Base-by-base conservation (phyloP, 2,797 vertebrate genomes). In the Babyrousa celebensis region DNA sequence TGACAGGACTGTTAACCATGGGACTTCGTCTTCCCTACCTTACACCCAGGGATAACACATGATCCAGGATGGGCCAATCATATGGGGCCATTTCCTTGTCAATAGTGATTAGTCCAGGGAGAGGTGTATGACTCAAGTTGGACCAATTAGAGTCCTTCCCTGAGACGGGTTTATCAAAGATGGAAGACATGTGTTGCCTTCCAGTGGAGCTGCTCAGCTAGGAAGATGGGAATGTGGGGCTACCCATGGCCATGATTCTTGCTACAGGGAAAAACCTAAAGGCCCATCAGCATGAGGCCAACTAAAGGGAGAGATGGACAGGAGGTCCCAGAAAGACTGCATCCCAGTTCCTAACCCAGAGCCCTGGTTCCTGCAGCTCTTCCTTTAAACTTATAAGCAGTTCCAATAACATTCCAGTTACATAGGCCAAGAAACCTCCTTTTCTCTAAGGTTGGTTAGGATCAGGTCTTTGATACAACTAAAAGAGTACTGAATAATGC, bases 361-460 rank as follows among this genome's bases (percentile, higher is more conserved):
- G 29, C 36, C 78, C 54, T 4, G 25, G 58, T 27, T 74, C 25
- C 67, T 23, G 23, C 18, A 68, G 40, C 12, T 74, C n/a, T 87
- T 70, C 68, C 68, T 85, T 87, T 56, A 96, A 75, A 62, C 16
- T 52, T 62, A 36, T 1, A 25, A 43, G 12, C 21, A 60, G 25
- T 71, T 94, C 29, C 29, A 94, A 7, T 58, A 79, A 92, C 1
- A 29, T 63, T 86, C 58, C 36, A 85, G 68, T 21, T 67, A 27
- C 6, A 14, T n/a, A 84, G 84, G 6, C 29, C 43, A 72, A 94
- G 36, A 58, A 86, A 82, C 67, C 71, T 43, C 48, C 17, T 63
- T 29, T 65, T 56, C 77, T 48, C 43, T 92, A 40, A 62, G 12
- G 54, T 20, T 95, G 87, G 56, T 94, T 88, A 96, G 80, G 88